Percentiles rank a stretch among this genome's conserved stretches.
These are phyloP conservation scores for Penaeus indicus DNA, from an alignment of 1,140 invertebrate genomes.

Conservation along the genomic window DNA sequence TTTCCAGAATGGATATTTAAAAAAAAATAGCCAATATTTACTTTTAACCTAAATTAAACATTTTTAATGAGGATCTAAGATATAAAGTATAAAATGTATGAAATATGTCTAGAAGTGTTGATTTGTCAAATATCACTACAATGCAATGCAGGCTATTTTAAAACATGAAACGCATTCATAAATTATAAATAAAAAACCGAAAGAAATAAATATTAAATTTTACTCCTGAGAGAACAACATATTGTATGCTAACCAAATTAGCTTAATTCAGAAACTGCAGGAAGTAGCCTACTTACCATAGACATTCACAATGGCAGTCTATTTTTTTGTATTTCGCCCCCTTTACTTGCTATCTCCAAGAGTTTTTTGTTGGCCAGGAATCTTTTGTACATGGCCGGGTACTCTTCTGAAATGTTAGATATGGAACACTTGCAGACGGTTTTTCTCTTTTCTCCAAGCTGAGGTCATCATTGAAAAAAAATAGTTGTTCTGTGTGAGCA, in stretches of 20 bases:
- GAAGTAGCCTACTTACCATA: not conserved
- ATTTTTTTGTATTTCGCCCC: not conserved
- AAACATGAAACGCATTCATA: not conserved
- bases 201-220: not conserved
- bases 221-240: not conserved
- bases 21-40: not conserved
- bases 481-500: not conserved
- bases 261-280: not conserved
- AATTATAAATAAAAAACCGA: not conserved
- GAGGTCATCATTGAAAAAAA: not conserved
- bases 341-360: not conserved
- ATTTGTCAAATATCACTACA: not conserved
- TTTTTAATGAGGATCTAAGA: not conserved
- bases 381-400: constrained; percentile 1
- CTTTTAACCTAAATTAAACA: not conserved
- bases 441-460: not conserved
- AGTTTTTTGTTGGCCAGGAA: not conserved
- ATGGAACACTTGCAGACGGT: not conserved
- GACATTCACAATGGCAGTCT: not conserved
- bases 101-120: not conserved
- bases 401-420: not conserved
- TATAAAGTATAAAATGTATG: not conserved
- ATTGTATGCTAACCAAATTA: not conserved
- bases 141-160: not conserved
- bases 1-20: not conserved